A percentile compares a stretch with the other conserved stretches of the same genome.
Evolutionary conservation across 2,888 invertebrate genomes (phyloP).

Genomic region (Acleris sparsana): DNA sequence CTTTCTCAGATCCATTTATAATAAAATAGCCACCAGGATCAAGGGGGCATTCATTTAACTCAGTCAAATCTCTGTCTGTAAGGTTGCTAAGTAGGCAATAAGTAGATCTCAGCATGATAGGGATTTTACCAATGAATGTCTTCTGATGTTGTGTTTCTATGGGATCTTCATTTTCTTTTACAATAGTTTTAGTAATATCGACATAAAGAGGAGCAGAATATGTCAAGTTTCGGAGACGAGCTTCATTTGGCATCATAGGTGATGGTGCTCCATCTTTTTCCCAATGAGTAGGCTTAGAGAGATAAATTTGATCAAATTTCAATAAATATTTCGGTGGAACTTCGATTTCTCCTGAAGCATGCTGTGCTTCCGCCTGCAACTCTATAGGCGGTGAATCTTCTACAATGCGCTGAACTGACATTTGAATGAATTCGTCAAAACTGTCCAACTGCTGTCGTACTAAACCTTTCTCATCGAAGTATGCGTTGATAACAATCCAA

Average conservation of each 20-base stretch:
- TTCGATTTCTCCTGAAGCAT: conserved; percentile 96
- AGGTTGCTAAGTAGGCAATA: conserved; percentile 97
- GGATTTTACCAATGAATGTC: conserved; percentile 94
- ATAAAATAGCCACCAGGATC: conserved; percentile 99
- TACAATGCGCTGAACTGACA: conserved; percentile 99
- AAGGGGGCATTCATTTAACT: conserved; percentile 99
- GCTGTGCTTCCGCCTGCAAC: conserved; percentile 98
- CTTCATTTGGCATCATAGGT: conserved; percentile 99
- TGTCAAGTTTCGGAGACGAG: conserved; percentile 96
- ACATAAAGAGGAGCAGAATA: conserved; percentile 99
- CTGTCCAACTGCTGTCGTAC: conserved; percentile 99
- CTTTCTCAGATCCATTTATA: conserved; percentile 99
- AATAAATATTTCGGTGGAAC: conserved; percentile 95
- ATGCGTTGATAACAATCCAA: conserved; percentile 99
- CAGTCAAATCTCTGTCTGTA: conserved; percentile 99
- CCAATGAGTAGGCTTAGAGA: conserved; percentile 99
- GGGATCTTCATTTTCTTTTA: conserved; percentile 95
- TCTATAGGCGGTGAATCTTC: conserved; percentile 99
- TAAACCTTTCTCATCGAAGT: conserved; percentile 99
- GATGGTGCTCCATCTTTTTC: conserved; percentile 99
- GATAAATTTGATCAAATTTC: conserved; percentile 99
- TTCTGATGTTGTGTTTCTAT: conserved; percentile 92
- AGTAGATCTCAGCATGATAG: conserved; percentile 99
- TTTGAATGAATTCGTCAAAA: conserved; percentile 99
- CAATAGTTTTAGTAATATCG: conserved; percentile 98